Evolutionary conservation across 2,888 invertebrate species (phyloP).

Genomic region (Lumbricus terrestris): DNA sequence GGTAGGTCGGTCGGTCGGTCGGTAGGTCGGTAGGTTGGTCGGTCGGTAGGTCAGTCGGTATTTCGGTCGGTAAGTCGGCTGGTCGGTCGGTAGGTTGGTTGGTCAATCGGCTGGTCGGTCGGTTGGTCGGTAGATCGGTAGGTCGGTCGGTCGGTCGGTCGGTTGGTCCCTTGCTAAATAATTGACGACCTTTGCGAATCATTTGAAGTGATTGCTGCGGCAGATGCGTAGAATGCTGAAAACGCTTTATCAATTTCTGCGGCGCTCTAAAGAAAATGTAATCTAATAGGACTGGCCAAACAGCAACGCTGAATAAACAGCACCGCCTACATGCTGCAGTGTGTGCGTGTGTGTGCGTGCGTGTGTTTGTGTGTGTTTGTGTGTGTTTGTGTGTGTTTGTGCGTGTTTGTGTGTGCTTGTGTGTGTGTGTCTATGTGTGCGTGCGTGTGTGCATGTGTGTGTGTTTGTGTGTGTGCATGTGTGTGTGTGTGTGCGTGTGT

Average conservation of each 20-base stretch:
- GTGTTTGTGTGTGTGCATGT: neutral
- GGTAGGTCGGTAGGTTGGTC: no score
- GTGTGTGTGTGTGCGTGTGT: neutral
- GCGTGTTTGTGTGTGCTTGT: neutral
- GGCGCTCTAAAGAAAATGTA: neutral
- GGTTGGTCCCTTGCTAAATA: neutral
- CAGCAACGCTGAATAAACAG: neutral
- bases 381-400: neutral
- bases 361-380: neutral
- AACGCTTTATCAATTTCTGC: neutral
- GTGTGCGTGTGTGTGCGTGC: neutral
- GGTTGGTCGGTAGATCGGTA: no score
- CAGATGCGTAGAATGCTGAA: neutral
- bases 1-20: no score
- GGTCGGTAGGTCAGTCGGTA: no score
- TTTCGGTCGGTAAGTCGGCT: no score
- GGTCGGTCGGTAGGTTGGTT: no score
- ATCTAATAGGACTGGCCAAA: neutral
- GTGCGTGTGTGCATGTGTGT: neutral
- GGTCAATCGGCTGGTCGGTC: no score
- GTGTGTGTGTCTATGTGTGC: neutral
- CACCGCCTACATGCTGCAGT: neutral
- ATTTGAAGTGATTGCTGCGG: neutral
- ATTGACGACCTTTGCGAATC: neutral
- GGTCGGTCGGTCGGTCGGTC: no score